Percentiles rank a stretch among this genome's conserved stretches.
These are phyloP conservation scores for Heterochromis multidens DNA, from an alignment of 2,113 vertebrate species.

Conservation along the genomic window DNA sequence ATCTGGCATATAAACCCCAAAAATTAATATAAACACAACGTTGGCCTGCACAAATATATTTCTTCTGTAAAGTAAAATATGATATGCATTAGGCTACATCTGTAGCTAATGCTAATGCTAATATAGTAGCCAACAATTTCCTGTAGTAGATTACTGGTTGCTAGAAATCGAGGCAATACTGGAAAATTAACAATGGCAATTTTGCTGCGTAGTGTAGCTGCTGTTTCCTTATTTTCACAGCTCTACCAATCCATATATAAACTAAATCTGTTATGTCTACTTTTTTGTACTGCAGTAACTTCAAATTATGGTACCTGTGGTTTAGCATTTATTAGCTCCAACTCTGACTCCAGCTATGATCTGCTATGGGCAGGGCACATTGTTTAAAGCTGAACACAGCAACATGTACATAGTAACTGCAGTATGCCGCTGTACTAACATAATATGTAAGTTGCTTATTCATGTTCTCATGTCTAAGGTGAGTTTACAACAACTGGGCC, in stretches of 20 bases:
- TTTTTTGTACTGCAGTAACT: neutral
- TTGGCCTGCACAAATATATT: too few species aligned
- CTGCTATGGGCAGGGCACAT: neutral
- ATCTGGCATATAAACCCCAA: accelerated
- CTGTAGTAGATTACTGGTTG: neutral
- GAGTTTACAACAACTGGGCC: neutral
- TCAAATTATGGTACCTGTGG: neutral
- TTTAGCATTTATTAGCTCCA: neutral
- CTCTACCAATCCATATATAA: neutral
- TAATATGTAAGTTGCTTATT: accelerated
- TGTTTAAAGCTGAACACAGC: neutral
- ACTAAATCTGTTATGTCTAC: neutral
- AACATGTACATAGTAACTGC: neutral
- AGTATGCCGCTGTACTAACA: neutral
- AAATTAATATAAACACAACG: neutral
- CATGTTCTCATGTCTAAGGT: neutral
- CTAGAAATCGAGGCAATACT: neutral
- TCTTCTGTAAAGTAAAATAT: neutral
- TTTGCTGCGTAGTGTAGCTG: neutral
- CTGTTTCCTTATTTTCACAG: too few species aligned
- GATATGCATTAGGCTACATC: neutral
- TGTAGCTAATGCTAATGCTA: neutral
- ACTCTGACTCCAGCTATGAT: neutral
- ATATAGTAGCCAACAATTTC: neutral
- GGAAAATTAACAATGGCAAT: neutral